Conservation (phyloP, 2,797 vertebrate species). For the Todus mexicanus region DNA sequence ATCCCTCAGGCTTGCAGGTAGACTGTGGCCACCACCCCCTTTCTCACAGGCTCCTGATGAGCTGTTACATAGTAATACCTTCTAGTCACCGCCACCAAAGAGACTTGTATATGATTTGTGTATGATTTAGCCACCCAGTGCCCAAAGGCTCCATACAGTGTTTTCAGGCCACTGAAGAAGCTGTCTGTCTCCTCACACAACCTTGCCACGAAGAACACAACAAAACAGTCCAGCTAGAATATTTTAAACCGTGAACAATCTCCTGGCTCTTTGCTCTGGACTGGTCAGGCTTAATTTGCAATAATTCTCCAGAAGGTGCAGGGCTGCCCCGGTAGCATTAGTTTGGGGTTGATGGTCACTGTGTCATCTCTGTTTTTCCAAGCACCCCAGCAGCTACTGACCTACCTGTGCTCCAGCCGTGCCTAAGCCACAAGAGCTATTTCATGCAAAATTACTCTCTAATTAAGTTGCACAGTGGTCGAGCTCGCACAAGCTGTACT, state of each 20-base stretch:
- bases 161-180: neutral
- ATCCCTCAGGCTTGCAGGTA: neutral
- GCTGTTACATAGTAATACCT: neutral
- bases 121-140: neutral
- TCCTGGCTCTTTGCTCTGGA: neutral
- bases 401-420: slow-evolving; percentile 12
- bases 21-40: neutral
- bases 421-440: neutral
- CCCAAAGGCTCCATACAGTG: neutral
- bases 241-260: neutral
- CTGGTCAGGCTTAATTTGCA: neutral
- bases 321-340: neutral
- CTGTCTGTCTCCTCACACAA: neutral
- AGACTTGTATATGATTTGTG: neutral
- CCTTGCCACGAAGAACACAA: neutral
- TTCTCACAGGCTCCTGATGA: neutral
- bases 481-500: slow-evolving; percentile 23
- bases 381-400: neutral
- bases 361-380: neutral
- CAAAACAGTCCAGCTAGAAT: neutral
- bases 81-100: neutral
- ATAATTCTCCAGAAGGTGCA: neutral
- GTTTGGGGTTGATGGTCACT: neutral
- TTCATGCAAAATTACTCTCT: slow-evolving; percentile 57
- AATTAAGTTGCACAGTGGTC: slow-evolving; percentile 52